These are phyloP conservation scores for Erpornis zantholeuca DNA, from an alignment of 2,113 vertebrate species.

Conservation along the genomic window DNA sequence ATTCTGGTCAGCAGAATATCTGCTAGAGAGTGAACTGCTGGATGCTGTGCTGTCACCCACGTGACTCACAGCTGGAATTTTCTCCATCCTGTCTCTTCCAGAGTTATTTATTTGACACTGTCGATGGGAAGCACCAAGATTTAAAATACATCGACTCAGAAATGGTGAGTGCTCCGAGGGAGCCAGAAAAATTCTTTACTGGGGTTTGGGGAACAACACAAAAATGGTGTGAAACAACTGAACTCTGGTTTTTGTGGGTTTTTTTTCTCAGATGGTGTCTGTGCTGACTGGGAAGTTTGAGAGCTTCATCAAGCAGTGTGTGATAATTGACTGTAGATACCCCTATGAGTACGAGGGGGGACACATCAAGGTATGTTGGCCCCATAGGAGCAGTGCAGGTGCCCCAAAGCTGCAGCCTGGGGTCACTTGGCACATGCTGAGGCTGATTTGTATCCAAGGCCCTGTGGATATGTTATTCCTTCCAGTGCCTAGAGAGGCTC, in stretches of 20 bases:
- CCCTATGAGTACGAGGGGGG: slow-evolving; percentile 95
- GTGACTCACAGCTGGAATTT: neutral
- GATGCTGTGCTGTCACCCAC: fast-evolving
- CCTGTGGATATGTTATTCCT: fast-evolving
- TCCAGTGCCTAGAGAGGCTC: neutral
- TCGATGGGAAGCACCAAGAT: slow-evolving; percentile 90
- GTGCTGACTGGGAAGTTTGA: slow-evolving; percentile 82
- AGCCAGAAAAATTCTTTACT: neutral
- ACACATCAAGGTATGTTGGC: slow-evolving; percentile 85
- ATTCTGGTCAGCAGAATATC: neutral
- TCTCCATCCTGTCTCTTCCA: slow-evolving; percentile 30
- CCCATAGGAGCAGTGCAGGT: fast-evolving
- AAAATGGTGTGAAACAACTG: neutral
- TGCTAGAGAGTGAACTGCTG: neutral
- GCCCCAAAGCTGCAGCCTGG: neutral
- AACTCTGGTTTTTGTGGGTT: neutral
- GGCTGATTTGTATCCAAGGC: neutral
- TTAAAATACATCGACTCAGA: slow-evolving; percentile 93
- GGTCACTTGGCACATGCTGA: fast-evolving
- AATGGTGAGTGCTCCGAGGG: slow-evolving; percentile 74
- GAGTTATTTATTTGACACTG: slow-evolving; percentile 88
- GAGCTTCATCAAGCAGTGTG: slow-evolving; percentile 79
- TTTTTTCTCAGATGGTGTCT: slow-evolving; percentile 79
- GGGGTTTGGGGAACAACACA: fast-evolving
- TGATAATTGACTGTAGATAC: slow-evolving; percentile 94